phyloP scores from a whole-genome alignment of 2,113 vertebrate genomes.

The Chionis minor region DNA sequence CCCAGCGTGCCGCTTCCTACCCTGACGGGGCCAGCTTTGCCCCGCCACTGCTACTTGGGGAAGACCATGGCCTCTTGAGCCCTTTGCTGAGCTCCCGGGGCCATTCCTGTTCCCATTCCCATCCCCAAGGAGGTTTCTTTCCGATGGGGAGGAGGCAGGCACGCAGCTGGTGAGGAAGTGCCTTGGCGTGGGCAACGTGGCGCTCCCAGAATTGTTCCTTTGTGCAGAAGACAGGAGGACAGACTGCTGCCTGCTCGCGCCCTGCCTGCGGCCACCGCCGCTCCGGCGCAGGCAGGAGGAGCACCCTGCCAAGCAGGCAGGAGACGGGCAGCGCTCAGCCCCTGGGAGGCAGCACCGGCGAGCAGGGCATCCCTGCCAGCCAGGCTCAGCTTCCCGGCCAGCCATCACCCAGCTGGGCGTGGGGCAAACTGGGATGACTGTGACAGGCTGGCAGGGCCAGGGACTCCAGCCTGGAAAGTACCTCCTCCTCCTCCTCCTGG shows the following conservation, averaged over 20 bases:
- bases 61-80: background rate
- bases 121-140: background rate
- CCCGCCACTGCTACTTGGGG: background rate
- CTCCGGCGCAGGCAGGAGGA: background rate
- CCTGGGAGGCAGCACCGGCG: rapidly evolving
- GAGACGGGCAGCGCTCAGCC: background rate
- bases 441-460: background rate
- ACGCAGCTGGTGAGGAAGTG: background rate
- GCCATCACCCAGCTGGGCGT: background rate
- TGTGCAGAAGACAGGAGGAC: background rate
- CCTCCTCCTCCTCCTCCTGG: background rate
- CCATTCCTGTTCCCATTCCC: background rate
- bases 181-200: background rate
- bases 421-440: background rate
- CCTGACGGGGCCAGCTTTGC: rapidly evolving
- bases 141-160: background rate
- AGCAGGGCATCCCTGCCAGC: background rate
- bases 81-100: background rate
- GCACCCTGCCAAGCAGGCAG: background rate
- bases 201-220: conserved; percentile 75
- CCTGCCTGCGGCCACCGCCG: background rate
- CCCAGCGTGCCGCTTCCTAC: background rate
- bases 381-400: background rate
- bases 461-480: background rate
- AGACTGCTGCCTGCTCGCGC: background rate